Evolutionary conservation across 2,888 invertebrate genomes (phyloP).

Genomic region (Cantharis nigra): DNA sequence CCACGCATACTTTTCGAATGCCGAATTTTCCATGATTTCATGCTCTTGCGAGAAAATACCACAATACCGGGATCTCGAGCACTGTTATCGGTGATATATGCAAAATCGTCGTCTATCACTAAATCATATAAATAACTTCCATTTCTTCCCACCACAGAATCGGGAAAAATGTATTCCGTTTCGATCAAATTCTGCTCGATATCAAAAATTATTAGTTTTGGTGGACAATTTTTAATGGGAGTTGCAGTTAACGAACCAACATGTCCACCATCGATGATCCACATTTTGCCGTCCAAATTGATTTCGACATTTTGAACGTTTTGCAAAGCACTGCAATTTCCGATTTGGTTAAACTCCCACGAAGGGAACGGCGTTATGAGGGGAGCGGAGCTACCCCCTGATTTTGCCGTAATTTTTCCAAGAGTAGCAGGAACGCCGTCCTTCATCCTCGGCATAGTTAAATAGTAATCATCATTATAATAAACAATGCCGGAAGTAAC

Average conservation of each 20-base stretch:
- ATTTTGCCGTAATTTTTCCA: conserved; percentile 60
- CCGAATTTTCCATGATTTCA: conserved; percentile 72
- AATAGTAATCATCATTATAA: conserved; percentile 68
- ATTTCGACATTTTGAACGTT: conserved; percentile 77
- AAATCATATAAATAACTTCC: conserved; percentile 72
- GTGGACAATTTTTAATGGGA: conserved; percentile 65
- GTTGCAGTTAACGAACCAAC: conserved; percentile 62
- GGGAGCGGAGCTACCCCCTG: conserved; percentile 60
- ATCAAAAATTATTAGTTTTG: conserved; percentile 71
- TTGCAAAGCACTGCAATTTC: conserved; percentile 72
- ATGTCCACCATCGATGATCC: conserved; percentile 71
- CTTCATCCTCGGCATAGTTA: conserved; percentile 72
- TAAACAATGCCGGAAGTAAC: conserved; percentile 70
- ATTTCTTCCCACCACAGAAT: conserved; percentile 61
- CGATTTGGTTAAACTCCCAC: conserved; percentile 70
- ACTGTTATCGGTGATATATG: conserved; percentile 75
- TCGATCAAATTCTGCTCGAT: conserved; percentile 63
- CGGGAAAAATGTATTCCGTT: conserved; percentile 65
- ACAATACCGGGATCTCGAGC: conserved; percentile 69
- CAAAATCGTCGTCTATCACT: conserved; percentile 72
- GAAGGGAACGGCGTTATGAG: conserved; percentile 70
- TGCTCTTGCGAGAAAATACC: conserved; percentile 68
- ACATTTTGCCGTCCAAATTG: conserved; percentile 70
- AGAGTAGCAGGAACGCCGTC: conserved; percentile 74
- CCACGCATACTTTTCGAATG: conserved; percentile 68